Conservation (phyloP, 2,113 vertebrate genomes). For the Egretta garzetta region DNA sequence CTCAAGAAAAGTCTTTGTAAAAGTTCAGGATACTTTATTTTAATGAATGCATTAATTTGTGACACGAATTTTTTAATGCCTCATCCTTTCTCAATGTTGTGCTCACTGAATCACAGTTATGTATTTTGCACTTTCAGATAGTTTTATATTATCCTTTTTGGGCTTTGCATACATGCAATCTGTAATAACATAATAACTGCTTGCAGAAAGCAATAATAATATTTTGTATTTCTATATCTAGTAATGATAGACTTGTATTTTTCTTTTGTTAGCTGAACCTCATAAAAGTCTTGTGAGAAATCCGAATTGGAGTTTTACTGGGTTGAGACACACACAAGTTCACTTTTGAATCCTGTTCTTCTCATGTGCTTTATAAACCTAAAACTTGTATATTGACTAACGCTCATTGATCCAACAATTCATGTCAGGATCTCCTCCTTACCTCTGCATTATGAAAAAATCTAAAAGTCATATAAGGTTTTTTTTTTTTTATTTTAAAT, state of each 20-base stretch:
- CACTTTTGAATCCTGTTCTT: background rate
- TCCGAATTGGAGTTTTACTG: background rate
- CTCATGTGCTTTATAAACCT: background rate
- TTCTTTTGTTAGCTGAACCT: background rate
- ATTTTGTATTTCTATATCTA: background rate
- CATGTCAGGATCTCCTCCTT: background rate
- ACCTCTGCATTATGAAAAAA: background rate
- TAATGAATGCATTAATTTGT: background rate
- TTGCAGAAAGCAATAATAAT: background rate
- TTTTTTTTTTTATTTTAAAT: background rate
- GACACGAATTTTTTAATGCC: background rate
- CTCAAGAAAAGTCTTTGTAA: background rate
- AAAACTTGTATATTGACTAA: background rate
- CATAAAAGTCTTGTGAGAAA: background rate
- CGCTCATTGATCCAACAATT: background rate
- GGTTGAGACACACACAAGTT: background rate
- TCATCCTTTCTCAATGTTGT: background rate
- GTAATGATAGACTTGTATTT: background rate
- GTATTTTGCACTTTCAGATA: background rate
- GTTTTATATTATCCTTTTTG: background rate
- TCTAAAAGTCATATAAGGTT: background rate
- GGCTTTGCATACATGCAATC: background rate
- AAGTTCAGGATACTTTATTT: background rate
- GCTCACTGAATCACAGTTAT: fast-evolving
- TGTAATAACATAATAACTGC: background rate